Conservation (phyloP, 2,888 invertebrate genomes). For the Eristalis intricaria region DNA sequence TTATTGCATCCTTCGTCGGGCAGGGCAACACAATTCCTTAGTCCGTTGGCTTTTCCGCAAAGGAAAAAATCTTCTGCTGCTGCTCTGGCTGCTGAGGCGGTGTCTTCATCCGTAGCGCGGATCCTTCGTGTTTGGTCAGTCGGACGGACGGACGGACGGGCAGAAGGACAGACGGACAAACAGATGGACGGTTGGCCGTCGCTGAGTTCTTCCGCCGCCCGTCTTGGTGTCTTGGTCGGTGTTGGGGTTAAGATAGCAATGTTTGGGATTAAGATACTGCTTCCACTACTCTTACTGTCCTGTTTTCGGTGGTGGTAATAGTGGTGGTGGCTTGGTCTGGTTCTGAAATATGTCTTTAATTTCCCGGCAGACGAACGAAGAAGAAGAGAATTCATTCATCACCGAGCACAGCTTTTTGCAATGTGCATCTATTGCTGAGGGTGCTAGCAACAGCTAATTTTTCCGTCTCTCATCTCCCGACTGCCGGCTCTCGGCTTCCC, state of each 20-base stretch:
- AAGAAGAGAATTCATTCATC: slow-evolving; percentile 69
- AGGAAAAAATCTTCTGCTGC: slow-evolving; percentile 40
- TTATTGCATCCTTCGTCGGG: slow-evolving; percentile 66
- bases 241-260: slow-evolving; percentile 66
- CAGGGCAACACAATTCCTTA: slow-evolving; percentile 63
- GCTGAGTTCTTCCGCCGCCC: slow-evolving; percentile 12
- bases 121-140: slow-evolving; percentile 48
- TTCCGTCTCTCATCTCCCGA: slow-evolving; percentile 34
- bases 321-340: slow-evolving; percentile 17
- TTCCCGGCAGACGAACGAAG: slow-evolving; percentile 64
- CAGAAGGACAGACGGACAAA: neutral
- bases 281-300: slow-evolving; percentile 63
- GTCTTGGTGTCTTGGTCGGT: slow-evolving; percentile 27
- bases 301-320: slow-evolving; percentile 54
- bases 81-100: slow-evolving; percentile 28
- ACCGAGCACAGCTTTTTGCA: slow-evolving; percentile 63
- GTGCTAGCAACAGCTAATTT: slow-evolving; percentile 70
- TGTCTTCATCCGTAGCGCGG: slow-evolving; percentile 67
- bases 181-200: neutral
- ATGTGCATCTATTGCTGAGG: slow-evolving; percentile 67
- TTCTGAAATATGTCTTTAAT: slow-evolving; percentile 69
- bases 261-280: slow-evolving; percentile 69
- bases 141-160: neutral
- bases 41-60: slow-evolving; percentile 44
- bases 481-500: neutral